phyloP scores from a whole-genome alignment of 92 coral and sea anemone genomes.

The Phenganax stokvisi region DNA sequence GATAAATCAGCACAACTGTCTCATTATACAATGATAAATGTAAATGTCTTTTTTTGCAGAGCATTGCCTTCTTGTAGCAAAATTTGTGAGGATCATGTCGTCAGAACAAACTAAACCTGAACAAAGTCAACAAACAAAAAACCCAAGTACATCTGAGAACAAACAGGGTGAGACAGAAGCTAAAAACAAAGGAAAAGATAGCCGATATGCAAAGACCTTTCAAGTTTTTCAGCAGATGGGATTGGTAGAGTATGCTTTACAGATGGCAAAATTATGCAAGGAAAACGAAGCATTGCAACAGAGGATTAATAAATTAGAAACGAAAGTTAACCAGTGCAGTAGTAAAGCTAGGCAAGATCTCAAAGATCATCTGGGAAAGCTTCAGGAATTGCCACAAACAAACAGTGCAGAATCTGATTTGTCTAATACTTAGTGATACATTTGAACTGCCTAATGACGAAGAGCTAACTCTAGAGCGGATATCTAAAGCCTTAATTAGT shows the following conservation, averaged over 20 bases:
- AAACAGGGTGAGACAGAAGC: background rate
- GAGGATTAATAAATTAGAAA: constrained; percentile 66
- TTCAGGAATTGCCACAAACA: background rate
- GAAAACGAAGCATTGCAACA: constrained; percentile 77
- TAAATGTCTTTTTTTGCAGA: background rate
- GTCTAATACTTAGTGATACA: no score
- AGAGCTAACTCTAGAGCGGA: no score
- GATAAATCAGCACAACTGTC: background rate
- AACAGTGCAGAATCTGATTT: no score
- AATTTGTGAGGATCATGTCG: background rate
- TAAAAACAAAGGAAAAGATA: background rate
- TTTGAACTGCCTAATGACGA: no score
- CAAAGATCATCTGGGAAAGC: constrained; percentile 54
- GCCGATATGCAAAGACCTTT: constrained; percentile 67
- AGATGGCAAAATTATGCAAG: constrained; percentile 69
- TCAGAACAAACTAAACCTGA: background rate
- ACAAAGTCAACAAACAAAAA: background rate
- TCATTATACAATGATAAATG: background rate
- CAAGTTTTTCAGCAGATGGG: constrained; percentile 78
- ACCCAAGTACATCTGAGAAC: background rate
- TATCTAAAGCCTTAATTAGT: no score
- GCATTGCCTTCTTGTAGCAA: no score
- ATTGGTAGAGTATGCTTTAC: constrained; percentile 65
- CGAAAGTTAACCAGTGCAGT: constrained; percentile 57
- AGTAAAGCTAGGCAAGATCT: constrained; percentile 56